phyloP scores from a whole-genome alignment of 2,888 invertebrate species.

The Smittia aterrima region DNA sequence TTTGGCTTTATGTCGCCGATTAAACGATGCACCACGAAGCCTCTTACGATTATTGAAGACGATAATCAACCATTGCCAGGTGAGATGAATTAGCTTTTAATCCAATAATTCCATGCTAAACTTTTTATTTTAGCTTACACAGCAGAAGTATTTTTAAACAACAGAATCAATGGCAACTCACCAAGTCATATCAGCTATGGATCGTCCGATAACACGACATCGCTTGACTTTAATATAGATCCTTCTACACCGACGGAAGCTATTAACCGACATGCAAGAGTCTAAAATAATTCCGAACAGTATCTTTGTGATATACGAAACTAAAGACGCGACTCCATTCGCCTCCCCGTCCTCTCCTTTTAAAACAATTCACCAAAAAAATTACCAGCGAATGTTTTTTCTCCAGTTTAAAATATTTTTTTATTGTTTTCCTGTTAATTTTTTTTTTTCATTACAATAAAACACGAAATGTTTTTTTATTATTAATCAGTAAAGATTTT shows the following conservation, averaged over 20 bases:
- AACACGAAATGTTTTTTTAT: neutral
- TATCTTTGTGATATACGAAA: neutral
- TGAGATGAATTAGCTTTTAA: constrained; percentile 62
- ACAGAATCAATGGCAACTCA: constrained; percentile 43
- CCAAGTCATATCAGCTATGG: constrained; percentile 34
- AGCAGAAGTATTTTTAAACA: constrained; percentile 50
- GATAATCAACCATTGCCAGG: constrained; percentile 51
- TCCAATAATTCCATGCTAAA: constrained; percentile 56
- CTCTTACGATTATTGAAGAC: constrained; percentile 56
- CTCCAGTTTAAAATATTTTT: neutral
- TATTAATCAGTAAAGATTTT: neutral
- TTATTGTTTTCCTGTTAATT: constrained; percentile 3
- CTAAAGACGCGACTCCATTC: neutral
- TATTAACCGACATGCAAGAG: neutral
- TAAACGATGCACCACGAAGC: constrained; percentile 64
- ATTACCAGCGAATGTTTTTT: neutral
- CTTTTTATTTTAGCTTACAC: constrained; percentile 50
- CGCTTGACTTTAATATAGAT: neutral
- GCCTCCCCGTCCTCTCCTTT: neutral
- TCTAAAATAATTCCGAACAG: neutral
- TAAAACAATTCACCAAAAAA: neutral
- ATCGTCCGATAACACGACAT: constrained; percentile 20
- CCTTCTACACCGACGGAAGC: neutral
- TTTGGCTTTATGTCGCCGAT: constrained; percentile 69
- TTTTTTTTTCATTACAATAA: neutral